phyloP scores from a whole-genome alignment of 2,113 vertebrate genomes.

The Neogobius melanostomus region DNA sequence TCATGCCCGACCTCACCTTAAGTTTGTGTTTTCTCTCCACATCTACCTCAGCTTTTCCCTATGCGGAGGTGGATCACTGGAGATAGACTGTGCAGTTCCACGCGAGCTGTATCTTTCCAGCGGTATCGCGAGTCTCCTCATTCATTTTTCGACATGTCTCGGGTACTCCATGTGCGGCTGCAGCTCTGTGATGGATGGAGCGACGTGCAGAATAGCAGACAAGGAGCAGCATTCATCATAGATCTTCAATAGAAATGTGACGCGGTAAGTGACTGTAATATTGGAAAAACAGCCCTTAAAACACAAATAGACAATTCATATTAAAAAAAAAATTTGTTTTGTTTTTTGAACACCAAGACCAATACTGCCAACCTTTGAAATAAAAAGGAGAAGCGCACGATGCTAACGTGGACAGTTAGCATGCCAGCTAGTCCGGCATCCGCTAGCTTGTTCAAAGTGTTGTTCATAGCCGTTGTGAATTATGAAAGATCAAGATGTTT shows the following conservation, averaged over 20 bases:
- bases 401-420: too few species aligned
- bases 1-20: constrained; percentile 17
- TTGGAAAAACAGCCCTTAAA: not conserved
- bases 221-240: constrained; percentile 40
- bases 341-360: too few species aligned
- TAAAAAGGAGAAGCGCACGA: too few species aligned
- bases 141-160: constrained; percentile 17
- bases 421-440: too few species aligned
- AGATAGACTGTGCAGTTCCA: not conserved
- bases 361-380: too few species aligned
- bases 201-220: constrained; percentile 24
- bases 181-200: constrained; percentile 28
- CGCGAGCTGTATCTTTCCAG: constrained; percentile 27
- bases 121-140: constrained; percentile 21
- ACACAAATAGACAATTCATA: too few species aligned
- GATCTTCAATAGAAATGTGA: constrained; percentile 48
- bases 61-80: too few species aligned
- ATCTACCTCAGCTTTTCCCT: not conserved
- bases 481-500: too few species aligned
- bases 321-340: too few species aligned
- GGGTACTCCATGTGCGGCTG: constrained; percentile 13
- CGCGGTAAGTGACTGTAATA: constrained; percentile 34
- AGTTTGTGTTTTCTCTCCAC: not conserved
- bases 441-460: too few species aligned
- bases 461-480: too few species aligned